Conservation (phyloP, 2,113 vertebrate genomes). For the Origma solitaria region DNA sequence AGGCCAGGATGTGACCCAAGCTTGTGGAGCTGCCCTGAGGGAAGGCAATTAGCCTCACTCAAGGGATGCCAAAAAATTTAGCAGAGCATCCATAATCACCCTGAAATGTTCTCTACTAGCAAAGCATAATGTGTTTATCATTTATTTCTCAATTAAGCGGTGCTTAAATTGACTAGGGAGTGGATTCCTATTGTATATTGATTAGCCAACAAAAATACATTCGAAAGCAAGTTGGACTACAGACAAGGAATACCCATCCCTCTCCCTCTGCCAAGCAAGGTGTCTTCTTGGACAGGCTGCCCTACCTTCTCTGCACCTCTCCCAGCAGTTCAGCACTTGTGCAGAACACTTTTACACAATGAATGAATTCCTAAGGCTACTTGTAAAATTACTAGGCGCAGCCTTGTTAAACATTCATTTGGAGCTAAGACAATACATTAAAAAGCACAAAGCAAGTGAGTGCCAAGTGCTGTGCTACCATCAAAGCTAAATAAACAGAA, state of each 20-base stretch:
- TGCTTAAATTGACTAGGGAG: slow-evolving; percentile 41
- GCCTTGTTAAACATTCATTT: slow-evolving; percentile 47
- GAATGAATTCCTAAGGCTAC: slow-evolving; percentile 44
- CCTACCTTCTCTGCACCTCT: neutral
- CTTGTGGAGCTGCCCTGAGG: neutral
- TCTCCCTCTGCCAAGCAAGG: neutral
- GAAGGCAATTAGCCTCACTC: slow-evolving; percentile 39
- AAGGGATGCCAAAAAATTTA: slow-evolving; percentile 50
- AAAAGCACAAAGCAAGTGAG: slow-evolving; percentile 13
- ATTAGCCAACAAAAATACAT: slow-evolving; percentile 51
- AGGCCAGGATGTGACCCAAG: slow-evolving; percentile 20
- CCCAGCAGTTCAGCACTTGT: neutral
- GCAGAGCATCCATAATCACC: slow-evolving; percentile 50
- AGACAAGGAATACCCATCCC: neutral
- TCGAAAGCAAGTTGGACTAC: neutral
- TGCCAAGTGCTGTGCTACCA: neutral
- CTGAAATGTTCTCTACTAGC: slow-evolving; percentile 27
- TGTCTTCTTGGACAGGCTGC: neutral
- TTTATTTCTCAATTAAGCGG: slow-evolving; percentile 59
- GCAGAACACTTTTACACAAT: neutral
- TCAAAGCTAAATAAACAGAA: slow-evolving; percentile 39
- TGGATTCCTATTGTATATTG: slow-evolving; percentile 42
- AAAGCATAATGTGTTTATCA: slow-evolving; percentile 48
- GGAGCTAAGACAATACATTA: slow-evolving; percentile 33
- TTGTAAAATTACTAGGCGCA: slow-evolving; percentile 45